Evolutionary conservation across 2,888 invertebrate species (phyloP), one percentile per base, ranked within the genome.

Genomic region (Meloe dianella): DNA sequence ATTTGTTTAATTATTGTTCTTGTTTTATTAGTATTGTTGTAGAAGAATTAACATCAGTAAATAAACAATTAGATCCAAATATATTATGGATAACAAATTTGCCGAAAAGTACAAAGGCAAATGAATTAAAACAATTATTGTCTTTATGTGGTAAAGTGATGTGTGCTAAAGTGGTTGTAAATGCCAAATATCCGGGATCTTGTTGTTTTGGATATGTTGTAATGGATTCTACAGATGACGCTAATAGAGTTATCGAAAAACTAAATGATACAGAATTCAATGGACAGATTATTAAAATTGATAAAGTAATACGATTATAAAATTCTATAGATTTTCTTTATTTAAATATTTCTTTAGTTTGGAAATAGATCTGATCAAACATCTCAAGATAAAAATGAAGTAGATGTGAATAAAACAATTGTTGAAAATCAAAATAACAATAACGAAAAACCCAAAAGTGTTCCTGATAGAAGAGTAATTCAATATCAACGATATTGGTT

Each of bases 41-140:
- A 7, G 47, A n/a, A 12, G 35, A 29, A 12, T 3, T 14, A 8
- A 1, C n/a, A 29, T 71, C 71, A 12, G 78, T 4, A 14, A 12
- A 35, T 35, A 14, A 35, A 35, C 27, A 27, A 4, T 14, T 35
- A 35, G 12, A 79, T 67, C 79, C 80, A 4, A 87, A 94, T 66
- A 96, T 97, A 83, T 86, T 98, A 58, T 98, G 98, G 98, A 95
- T 98, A 74, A 96, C 96, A 80, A 96, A 97, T 20, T 86, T 98
- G 73, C 93, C 97, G 0, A 92, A 95, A 8, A 89, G 92, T 67
- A 97, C 97, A 14, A 89, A 96, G 65, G 98, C 98, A 65, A 95
- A 96, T 71, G 97, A 98, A 84, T 86, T 98, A 76, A 98, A 98
- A 84, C 92, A 94, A 63, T 89, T 96, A 35, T 94, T 97, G 81